A percentile compares a stretch with the other conserved stretches of the same genome.
Evolutionary conservation across 2,888 invertebrate genomes (phyloP).

Genomic region (Hoplodrina ambigua): DNA sequence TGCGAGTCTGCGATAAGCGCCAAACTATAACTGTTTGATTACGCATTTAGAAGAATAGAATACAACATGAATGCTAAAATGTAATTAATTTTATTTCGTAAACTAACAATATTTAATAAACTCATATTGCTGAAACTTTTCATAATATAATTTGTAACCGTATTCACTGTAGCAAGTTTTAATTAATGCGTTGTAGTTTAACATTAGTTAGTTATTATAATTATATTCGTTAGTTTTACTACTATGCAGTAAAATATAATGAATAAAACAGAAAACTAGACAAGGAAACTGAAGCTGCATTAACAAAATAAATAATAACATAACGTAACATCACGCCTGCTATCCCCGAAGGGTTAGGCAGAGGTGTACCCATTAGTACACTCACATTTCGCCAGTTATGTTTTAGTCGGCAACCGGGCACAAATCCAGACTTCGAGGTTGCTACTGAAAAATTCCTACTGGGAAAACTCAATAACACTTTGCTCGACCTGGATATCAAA

Average conservation of each 20-base stretch:
- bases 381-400: too few species aligned
- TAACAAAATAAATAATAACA: background rate
- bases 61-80: background rate
- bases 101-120: background rate
- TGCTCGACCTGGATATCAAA: too few species aligned
- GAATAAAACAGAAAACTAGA: background rate
- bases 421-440: too few species aligned
- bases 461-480: too few species aligned
- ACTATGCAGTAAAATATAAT: background rate
- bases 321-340: too few species aligned
- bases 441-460: too few species aligned
- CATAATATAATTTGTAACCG: conserved; percentile 37
- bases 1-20: background rate
- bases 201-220: conserved; percentile 37
- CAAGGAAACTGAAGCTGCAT: background rate
- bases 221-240: conserved; percentile 25
- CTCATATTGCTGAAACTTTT: conserved; percentile 34
- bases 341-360: too few species aligned
- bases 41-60: too few species aligned
- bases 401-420: too few species aligned
- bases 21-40: background rate
- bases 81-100: conserved; percentile 4
- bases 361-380: too few species aligned
- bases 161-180: conserved; percentile 41
- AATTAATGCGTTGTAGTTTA: conserved; percentile 46